These are phyloP conservation scores for Drosophila yakuba DNA, from an alignment of 1,140 invertebrate species.

Conservation along the genomic window DNA sequence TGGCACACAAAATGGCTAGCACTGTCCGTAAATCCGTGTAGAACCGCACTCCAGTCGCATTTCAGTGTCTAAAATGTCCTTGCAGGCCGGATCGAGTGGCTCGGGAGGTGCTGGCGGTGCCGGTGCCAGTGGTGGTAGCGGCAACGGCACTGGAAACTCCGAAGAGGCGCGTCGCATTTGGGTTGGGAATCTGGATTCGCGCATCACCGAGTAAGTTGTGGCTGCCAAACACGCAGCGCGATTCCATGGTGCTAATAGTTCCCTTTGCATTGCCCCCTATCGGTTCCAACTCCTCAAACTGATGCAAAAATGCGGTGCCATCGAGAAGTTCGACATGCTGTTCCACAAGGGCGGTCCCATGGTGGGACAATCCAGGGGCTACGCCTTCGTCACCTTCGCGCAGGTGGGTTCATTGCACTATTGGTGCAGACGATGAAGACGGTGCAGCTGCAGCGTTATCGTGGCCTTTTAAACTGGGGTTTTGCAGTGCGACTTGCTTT, in stretches of 20 bases:
- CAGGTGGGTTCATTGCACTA: constrained; percentile 8
- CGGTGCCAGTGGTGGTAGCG: neutral
- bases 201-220: constrained; percentile 95
- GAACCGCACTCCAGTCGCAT: neutral
- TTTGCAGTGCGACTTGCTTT: too few relatives aligned
- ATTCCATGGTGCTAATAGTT: constrained; percentile 62
- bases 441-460: neutral
- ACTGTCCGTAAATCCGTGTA: constrained; percentile 12
- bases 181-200: constrained; percentile 94
- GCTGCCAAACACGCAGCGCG: neutral
- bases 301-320: constrained; percentile 94
- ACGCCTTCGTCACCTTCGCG: constrained; percentile 95
- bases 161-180: constrained; percentile 87
- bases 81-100: constrained; percentile 5
- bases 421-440: neutral
- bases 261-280: constrained; percentile 86
- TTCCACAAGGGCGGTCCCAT: constrained; percentile 95
- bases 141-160: neutral
- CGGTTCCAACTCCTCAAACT: constrained; percentile 97
- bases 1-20: constrained; percentile 37
- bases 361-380: constrained; percentile 95
- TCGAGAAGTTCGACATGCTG: constrained; percentile 97
- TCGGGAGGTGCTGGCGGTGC: constrained; percentile 4
- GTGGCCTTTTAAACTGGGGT: too few relatives aligned
- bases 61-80: neutral